Evolutionary conservation across 1,140 invertebrate species (phyloP).

Genomic region (Drosophila repleta): DNA sequence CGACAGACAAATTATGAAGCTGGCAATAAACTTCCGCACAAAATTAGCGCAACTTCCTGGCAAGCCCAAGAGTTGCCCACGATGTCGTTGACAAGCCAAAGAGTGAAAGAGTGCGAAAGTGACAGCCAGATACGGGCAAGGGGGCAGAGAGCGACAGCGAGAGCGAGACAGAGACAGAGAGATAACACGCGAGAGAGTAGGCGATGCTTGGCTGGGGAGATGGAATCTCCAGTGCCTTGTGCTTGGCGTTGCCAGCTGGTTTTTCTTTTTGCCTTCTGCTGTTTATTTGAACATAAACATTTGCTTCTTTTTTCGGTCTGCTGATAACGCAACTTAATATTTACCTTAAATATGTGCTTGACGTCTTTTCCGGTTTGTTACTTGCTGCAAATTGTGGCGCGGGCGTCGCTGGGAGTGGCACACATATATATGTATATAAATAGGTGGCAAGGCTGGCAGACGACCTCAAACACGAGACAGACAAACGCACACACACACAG

Average conservation of each 20-base stretch:
- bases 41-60: constrained; percentile 74
- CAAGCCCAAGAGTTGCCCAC: constrained; percentile 54
- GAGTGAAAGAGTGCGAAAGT: constrained; percentile 30
- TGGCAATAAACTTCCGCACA: constrained; percentile 74
- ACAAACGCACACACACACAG: constrained; percentile 28
- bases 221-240: constrained; percentile 7
- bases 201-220: constrained; percentile 4
- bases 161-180: not conserved
- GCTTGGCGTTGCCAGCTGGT: constrained; percentile 30
- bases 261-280: constrained; percentile 4
- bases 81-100: constrained; percentile 38
- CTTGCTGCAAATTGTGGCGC: constrained; percentile 20
- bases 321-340: constrained; percentile 2
- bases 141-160: not conserved
- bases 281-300: not conserved
- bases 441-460: constrained; percentile 63
- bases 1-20: constrained; percentile 71
- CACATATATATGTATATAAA: constrained; percentile 8
- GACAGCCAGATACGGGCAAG: not conserved
- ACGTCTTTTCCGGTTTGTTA: constrained; percentile 35
- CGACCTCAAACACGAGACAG: constrained; percentile 40
- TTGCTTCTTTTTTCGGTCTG: not conserved
- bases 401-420: constrained; percentile 16
- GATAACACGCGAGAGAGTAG: constrained; percentile 5
- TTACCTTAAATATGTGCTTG: constrained; percentile 20